phyloP scores from a whole-genome alignment of 2,113 vertebrate species.

The Spilogale gracilis region DNA sequence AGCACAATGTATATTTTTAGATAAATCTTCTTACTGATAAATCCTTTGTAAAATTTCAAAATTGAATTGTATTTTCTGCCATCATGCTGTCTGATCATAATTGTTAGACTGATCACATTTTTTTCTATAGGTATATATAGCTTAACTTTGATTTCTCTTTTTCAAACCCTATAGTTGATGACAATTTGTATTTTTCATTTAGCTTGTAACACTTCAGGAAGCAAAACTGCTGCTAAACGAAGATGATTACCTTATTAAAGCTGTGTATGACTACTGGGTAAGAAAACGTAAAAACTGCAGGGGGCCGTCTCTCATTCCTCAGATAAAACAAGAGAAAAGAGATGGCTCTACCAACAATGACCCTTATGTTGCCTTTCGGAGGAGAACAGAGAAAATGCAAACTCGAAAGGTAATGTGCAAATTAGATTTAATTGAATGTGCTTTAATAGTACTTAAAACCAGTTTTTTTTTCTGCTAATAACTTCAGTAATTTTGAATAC shows the following conservation, averaged over 20 bases:
- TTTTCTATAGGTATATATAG: not conserved
- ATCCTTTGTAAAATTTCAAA: conserved; percentile 28
- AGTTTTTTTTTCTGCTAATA: not conserved
- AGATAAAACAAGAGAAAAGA: conserved; percentile 95
- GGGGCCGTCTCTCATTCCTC: conserved; percentile 93
- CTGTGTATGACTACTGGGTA: conserved; percentile 97
- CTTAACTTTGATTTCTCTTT: conserved; percentile 59
- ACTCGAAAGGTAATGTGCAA: conserved; percentile 93
- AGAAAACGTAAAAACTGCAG: conserved; percentile 95
- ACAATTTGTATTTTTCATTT: conserved; percentile 73
- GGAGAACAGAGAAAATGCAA: conserved; percentile 97
- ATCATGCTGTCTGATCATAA: conserved; percentile 30
- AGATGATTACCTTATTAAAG: conserved; percentile 97
- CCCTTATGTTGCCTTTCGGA: conserved; percentile 96
- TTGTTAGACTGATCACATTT: conserved; percentile 22
- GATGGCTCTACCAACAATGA: conserved; percentile 97
- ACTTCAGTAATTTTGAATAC: conserved; percentile 48
- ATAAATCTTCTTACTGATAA: conserved; percentile 18
- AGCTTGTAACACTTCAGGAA: conserved; percentile 95
- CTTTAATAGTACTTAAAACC: conserved; percentile 33
- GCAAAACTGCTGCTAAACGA: conserved; percentile 96
- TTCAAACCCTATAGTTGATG: conserved; percentile 31
- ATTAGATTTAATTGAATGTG: conserved; percentile 51
- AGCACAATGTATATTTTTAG: conserved; percentile 25
- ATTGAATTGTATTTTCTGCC: conserved; percentile 42